Base-by-base conservation (phyloP, 1,140 invertebrate genomes). In the Apis mellifera region DNA sequence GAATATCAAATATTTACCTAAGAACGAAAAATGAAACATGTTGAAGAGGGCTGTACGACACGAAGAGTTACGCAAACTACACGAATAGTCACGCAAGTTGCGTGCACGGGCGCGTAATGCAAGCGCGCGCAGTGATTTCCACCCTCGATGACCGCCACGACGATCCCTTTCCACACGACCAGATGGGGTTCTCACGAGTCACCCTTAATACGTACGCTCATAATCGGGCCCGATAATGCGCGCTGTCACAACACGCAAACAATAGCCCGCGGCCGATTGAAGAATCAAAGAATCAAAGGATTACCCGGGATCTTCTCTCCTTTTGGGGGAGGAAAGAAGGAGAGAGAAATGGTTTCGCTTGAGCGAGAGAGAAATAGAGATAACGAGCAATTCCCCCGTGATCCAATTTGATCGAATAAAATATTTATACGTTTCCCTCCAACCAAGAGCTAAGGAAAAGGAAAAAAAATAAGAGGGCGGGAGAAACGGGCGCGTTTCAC, bases 161-260 rank as follows among this genome's bases (percentile, higher is more conserved):
- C 77, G 84, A 76, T 81, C 87, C 83, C 77, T 84, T 82, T 54
- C 77, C 59, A 62, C 59, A 62, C 83, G 77, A 85, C 86, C 92
- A 92, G 91, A 93, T 93, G 92, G 92, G 91, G 91, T 92, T 93
- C 92, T 93, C 92, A 93, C 92, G 92, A 89, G 80, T 89, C 86
- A 84, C 85, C 81, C 70, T 79, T 87, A 87, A 89, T 84, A 85
- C 86, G 2, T 32, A 32, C 70, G 85, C 88, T 89, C 87, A 90
- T 92, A 91, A 91, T 91, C 90, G 85, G 68, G 73, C 71, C 70
- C 83, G 88, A 87, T 89, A 89, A 87, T 87, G 78, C 83, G 59
- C 64, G 65, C 85, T 89, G 88, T 89, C 87, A 87, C 84, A 87
- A 89, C 87, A 87, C 81, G 73, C 87, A 89, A 87, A 86, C 85